Percentiles rank a stretch among this genome's conserved stretches.
These are phyloP conservation scores for Morelia viridis DNA, from an alignment of 2,797 vertebrate genomes.

Conservation along the genomic window DNA sequence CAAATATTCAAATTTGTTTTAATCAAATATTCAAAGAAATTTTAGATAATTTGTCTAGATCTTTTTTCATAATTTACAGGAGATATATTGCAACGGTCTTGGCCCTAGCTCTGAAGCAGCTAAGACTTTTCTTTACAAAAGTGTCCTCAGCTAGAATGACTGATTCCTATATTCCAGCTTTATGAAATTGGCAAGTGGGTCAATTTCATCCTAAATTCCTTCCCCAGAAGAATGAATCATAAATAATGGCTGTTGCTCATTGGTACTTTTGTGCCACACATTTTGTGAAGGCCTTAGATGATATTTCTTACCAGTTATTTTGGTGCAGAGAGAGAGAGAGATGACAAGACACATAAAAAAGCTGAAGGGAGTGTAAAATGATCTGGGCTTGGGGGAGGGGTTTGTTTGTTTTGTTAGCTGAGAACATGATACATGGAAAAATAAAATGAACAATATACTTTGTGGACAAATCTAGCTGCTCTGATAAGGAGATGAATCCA, in stretches of 20 bases:
- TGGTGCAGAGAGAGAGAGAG: background rate
- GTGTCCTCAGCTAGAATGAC: background rate
- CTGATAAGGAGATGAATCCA: background rate
- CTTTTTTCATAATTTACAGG: background rate
- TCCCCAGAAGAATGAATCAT: background rate
- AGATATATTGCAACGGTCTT: background rate
- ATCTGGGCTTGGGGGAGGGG: background rate
- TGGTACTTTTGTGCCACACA: background rate
- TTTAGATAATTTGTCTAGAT: background rate
- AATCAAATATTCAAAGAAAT: background rate
- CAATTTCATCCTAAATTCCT: background rate
- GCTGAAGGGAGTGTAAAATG: background rate
- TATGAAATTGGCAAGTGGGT: background rate
- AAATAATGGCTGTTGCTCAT: background rate
- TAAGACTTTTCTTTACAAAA: background rate
- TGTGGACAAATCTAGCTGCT: background rate
- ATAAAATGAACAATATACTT: background rate
- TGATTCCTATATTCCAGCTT: background rate
- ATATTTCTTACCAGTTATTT: no score
- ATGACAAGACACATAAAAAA: background rate
- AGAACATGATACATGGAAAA: background rate
- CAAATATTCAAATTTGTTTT: background rate
- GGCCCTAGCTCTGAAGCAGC: background rate
- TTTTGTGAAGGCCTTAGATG: no score
- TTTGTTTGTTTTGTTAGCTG: background rate